phyloP scores from a whole-genome alignment of 2,888 invertebrate genomes.

The Andrena chrysosceles region DNA sequence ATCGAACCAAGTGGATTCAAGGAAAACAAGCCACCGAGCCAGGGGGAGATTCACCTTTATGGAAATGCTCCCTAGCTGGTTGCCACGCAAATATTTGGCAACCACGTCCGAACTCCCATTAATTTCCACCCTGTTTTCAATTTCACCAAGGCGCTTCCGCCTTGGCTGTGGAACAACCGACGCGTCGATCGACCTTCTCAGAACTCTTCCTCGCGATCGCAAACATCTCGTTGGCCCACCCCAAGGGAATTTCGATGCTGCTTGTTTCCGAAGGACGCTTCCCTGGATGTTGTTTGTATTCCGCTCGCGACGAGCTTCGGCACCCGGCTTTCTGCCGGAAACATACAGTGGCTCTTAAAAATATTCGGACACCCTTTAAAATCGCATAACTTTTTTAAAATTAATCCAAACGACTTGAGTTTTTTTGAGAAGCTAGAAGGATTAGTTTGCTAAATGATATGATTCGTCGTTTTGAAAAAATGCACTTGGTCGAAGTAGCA shows the following conservation, averaged over 20 bases:
- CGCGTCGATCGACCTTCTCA: slow-evolving; percentile 28
- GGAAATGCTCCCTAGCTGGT: slow-evolving; percentile 56
- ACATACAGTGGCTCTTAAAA: too few species aligned
- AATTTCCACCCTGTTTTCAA: slow-evolving; percentile 77
- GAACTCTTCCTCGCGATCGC: slow-evolving; percentile 26
- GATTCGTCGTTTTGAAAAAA: too few species aligned
- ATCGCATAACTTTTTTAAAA: too few species aligned
- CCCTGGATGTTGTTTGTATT: slow-evolving; percentile 62
- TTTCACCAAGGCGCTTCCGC: slow-evolving; percentile 70
- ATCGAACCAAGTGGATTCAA: slow-evolving; percentile 30
- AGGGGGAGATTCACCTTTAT: slow-evolving; percentile 47
- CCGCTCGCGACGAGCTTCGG: background rate
- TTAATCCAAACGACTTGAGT: too few species aligned
- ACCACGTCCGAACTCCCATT: slow-evolving; percentile 72
- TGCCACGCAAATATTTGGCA: slow-evolving; percentile 75
- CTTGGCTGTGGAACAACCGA: slow-evolving; percentile 38
- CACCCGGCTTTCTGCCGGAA: background rate
- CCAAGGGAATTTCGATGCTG: slow-evolving; percentile 44
- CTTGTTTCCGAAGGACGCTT: slow-evolving; percentile 20
- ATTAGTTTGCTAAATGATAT: too few species aligned
- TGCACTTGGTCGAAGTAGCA: too few species aligned
- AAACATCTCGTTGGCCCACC: slow-evolving; percentile 34
- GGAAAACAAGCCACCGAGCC: slow-evolving; percentile 6
- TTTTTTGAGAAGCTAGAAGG: too few species aligned
- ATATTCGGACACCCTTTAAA: too few species aligned